Conservation (phyloP, 2,113 vertebrate species). For the Cryptomyrus ogoouensis region DNA sequence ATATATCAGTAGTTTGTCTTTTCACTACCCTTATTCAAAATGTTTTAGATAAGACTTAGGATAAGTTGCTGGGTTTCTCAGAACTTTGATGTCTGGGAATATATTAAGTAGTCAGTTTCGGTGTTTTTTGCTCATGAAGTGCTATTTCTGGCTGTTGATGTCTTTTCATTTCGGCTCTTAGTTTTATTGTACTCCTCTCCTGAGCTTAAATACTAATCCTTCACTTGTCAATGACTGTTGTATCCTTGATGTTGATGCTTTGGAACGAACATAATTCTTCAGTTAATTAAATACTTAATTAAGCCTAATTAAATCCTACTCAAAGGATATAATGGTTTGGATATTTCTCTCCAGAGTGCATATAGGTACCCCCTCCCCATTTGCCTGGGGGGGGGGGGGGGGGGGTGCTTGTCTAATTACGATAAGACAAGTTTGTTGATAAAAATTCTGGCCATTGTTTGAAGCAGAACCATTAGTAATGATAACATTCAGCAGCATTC, state of each 20-base stretch:
- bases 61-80: neutral
- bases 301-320: neutral
- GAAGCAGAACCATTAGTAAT: neutral
- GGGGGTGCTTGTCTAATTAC: neutral
- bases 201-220: slow-evolving; percentile 39
- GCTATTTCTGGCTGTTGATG: neutral
- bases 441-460: neutral
- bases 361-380: neutral
- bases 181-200: slow-evolving; percentile 29
- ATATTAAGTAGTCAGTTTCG: neutral
- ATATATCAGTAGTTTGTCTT: neutral
- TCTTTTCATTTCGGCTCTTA: slow-evolving; percentile 20
- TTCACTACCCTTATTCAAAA: neutral
- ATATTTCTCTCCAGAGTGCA: neutral
- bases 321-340: neutral
- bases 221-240: slow-evolving; percentile 28
- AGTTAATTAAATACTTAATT: neutral
- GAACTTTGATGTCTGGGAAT: slow-evolving; percentile 35
- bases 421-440: neutral
- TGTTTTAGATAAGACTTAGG: neutral
- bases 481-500: neutral
- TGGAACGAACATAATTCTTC: neutral
- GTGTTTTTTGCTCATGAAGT: slow-evolving; percentile 21
- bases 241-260: slow-evolving; percentile 37
- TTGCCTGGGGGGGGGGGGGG: too few species aligned